Percentiles rank a stretch among this genome's conserved stretches.
Conservation (phyloP, 1,140 invertebrate genomes). For the Procambarus clarkii region DNA sequence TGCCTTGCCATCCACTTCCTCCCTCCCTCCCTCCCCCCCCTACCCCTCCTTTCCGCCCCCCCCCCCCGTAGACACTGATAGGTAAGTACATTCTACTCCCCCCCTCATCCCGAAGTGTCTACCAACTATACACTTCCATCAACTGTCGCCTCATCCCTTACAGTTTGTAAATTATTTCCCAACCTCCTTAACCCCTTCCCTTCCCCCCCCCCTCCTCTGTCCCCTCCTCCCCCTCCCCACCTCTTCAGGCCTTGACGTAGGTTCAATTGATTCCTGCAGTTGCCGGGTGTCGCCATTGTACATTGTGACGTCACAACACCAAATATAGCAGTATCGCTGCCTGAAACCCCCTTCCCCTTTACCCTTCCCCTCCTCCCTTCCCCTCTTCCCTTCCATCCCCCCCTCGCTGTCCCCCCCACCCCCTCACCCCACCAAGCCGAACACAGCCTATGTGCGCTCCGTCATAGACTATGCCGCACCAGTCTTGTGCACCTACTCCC, state of each 20-base stretch:
- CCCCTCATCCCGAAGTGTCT: too few relatives aligned
- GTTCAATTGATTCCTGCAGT: background rate
- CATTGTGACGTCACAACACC: background rate
- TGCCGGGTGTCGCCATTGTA: background rate
- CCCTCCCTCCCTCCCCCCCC: too few relatives aligned
- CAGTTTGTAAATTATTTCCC: background rate
- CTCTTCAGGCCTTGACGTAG: background rate
- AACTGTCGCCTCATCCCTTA: background rate
- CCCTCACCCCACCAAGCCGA: background rate
- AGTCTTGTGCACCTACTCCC: too few relatives aligned
- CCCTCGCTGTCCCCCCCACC: background rate
- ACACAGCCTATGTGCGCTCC: too few relatives aligned
- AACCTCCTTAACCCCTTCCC: background rate
- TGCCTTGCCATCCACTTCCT: too few relatives aligned
- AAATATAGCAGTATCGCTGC: background rate
- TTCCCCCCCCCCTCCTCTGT: background rate
- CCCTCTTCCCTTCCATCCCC: background rate
- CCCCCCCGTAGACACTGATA: too few relatives aligned
- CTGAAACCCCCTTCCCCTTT: background rate
- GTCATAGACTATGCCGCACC: too few relatives aligned
- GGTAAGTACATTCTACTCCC: too few relatives aligned
- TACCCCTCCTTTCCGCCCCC: too few relatives aligned
- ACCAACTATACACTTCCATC: background rate
- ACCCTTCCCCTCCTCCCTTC: background rate
- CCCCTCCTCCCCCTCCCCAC: background rate